phyloP scores from a whole-genome alignment of 1,140 invertebrate genomes.

The Drosophila simulans region DNA sequence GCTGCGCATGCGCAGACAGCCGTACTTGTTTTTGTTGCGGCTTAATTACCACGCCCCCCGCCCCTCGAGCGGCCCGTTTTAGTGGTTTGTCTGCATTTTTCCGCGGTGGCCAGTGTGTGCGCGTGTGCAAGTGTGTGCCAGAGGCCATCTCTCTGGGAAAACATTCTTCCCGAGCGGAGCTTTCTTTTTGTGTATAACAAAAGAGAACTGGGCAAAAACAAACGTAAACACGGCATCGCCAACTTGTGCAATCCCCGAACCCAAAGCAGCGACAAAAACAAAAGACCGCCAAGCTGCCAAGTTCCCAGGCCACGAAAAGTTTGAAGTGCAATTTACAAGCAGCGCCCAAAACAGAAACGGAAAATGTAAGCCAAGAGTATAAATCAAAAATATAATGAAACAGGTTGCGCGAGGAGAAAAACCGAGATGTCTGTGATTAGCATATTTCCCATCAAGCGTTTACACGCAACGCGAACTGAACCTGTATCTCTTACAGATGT shows the following conservation, averaged over 20 bases:
- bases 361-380: constrained; percentile 74
- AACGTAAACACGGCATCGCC: constrained; percentile 62
- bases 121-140: constrained; percentile 16
- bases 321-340: constrained; percentile 64
- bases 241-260: constrained; percentile 39
- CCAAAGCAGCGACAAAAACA: constrained; percentile 36
- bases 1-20: constrained; percentile 61
- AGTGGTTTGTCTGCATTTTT: constrained; percentile 81
- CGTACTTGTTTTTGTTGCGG: constrained; percentile 51
- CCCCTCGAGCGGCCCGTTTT: constrained; percentile 36
- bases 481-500: constrained; percentile 9
- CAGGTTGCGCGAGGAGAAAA: constrained; percentile 66
- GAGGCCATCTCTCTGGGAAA: constrained; percentile 69
- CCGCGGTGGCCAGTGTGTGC: constrained; percentile 13
- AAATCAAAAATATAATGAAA: constrained; percentile 75
- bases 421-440: constrained; percentile 67
- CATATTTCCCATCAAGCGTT: constrained; percentile 80
- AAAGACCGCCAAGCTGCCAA: constrained; percentile 30
- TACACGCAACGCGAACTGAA: constrained; percentile 52
- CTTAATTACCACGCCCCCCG: constrained; percentile 64
- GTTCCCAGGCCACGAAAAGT: constrained; percentile 33
- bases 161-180: constrained; percentile 65
- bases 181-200: constrained; percentile 75
- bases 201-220: constrained; percentile 46
- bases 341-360: constrained; percentile 21